Evolutionary conservation across 1,140 invertebrate species (phyloP), one percentile per base, ranked within the genome.

Genomic region (Drosophila murphyi): DNA sequence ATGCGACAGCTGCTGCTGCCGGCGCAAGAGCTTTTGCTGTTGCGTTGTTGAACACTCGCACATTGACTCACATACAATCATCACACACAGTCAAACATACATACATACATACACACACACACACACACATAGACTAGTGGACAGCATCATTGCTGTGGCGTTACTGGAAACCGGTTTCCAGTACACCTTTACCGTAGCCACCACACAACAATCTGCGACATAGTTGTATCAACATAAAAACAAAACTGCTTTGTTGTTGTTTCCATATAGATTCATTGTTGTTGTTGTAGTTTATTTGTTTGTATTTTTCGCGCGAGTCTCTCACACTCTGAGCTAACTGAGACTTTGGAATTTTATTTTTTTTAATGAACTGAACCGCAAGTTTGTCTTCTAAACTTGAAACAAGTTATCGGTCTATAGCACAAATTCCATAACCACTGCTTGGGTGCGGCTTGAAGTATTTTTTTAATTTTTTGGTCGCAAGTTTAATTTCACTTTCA

Each of bases 91-190:
- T 20, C 20, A 20, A 20, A 20, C 20, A 20, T 20, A 51, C 32
- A 56, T 43, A 62, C 69, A 59, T 65, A 67, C 56, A 32, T 39
- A 29, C 8, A 62, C 28, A 63, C 69, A 59, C 69, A 67, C 56
- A 32, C 48, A 29, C 8, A 62, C 28, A 63, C 35, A 52, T 4
- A 73, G 7, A 69, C 35, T 8, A 34, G 51, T 31, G n/a, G 31
- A 72, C 82, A 87, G 82, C 82, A 87, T 86, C 82, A 70, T 76
- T 72, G 72, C 20, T 50, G 57, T 74, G 76, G 75, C 61, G 70
- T 80, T 56, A 69, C 75, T 82, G 60, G 60, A 78, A 87, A 86
- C 82, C 82, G 82, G 82, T 86, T 83, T 67, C 67, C 55, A 73
- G 67, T 76, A 72, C 82, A 72, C 48, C 52, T 57, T 75, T 59